A percentile compares a stretch with the other conserved stretches of the same genome.
Conservation (phyloP, 2,888 invertebrate genomes). For the Pharmacophagus antenor region DNA sequence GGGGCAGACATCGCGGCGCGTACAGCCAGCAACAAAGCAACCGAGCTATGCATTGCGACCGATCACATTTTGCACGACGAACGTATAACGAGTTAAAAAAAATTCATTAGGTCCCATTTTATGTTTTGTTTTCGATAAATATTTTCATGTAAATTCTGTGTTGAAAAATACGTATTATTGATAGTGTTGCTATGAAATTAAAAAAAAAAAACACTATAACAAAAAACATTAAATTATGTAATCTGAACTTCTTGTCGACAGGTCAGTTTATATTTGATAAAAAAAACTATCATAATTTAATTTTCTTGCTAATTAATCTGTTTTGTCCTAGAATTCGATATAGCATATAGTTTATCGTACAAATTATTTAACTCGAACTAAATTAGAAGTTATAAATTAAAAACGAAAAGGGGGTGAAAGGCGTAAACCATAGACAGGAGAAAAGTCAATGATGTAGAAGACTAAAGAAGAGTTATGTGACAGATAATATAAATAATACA, state of each 20-base stretch:
- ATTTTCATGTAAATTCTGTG: too few relatives aligned
- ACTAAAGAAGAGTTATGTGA: too few relatives aligned
- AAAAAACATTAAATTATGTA: neutral
- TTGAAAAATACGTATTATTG: too few relatives aligned
- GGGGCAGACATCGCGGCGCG: constrained; percentile 45
- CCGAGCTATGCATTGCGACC: too few relatives aligned
- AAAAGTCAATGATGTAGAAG: neutral
- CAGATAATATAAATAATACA: neutral
- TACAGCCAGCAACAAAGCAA: constrained; percentile 29
- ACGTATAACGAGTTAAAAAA: too few relatives aligned
- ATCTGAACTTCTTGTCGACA: neutral
- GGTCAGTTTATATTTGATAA: neutral
- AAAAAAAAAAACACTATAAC: neutral
- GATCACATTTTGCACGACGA: too few relatives aligned
- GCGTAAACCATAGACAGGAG: constrained; percentile 2
- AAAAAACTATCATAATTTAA: neutral
- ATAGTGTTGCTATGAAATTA: too few relatives aligned
- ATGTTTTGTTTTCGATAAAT: too few relatives aligned
- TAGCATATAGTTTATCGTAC: neutral
- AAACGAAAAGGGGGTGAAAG: neutral
- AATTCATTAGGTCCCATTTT: too few relatives aligned
- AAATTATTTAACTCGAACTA: neutral
- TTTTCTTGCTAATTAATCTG: neutral
- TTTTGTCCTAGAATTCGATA: neutral
- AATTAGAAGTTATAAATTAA: constrained; percentile 1